These are phyloP conservation scores for Felis chaus DNA, from an alignment of 2,113 vertebrate species.

Conservation along the genomic window DNA sequence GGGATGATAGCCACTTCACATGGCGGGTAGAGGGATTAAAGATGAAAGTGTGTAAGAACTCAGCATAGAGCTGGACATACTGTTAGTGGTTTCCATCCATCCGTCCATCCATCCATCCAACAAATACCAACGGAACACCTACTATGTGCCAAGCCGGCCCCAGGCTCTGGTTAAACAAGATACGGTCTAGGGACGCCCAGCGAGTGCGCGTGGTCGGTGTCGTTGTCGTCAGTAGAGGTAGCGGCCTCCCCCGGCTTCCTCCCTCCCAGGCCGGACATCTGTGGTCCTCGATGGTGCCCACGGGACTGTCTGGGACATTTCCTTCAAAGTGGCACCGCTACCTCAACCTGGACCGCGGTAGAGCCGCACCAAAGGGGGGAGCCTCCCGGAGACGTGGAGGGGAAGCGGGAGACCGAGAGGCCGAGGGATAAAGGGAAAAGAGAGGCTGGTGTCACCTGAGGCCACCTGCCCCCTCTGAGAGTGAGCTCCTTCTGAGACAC, in stretches of 20 bases:
- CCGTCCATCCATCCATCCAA: background rate
- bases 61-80: background rate
- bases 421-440: accelerated
- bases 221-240: accelerated
- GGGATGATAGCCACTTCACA: background rate
- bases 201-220: accelerated
- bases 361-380: background rate
- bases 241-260: background rate
- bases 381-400: background rate
- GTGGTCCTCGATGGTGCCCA: background rate
- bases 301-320: background rate
- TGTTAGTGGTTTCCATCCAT: background rate
- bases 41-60: background rate
- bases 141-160: background rate
- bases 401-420: background rate
- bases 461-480: background rate
- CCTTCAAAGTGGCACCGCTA: background rate
- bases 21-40: background rate
- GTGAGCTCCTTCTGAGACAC: background rate
- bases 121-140: background rate
- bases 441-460: accelerated
- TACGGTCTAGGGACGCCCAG: accelerated
- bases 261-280: background rate
- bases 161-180: background rate
- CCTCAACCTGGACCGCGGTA: too few species aligned